Percentiles rank a stretch among this genome's conserved stretches.
Evolutionary conservation across 2,797 vertebrate species (phyloP).

Genomic region (Schizopygopsis pylzovi): DNA sequence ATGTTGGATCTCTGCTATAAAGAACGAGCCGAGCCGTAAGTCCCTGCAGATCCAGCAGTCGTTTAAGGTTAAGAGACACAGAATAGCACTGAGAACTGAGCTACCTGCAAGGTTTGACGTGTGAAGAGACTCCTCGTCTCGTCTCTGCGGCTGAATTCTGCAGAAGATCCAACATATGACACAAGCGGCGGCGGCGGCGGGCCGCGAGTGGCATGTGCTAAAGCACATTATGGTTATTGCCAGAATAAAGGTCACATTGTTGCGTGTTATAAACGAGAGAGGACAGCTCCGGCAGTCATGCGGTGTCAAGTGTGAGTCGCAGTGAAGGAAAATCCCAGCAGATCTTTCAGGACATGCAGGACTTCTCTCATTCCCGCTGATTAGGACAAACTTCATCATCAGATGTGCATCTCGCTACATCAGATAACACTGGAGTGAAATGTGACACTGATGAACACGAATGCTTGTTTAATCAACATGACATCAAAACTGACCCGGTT

Average conservation of each 20-base stretch:
- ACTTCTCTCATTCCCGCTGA: constrained; percentile 65
- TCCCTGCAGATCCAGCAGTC: constrained; percentile 23
- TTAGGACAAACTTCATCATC: constrained; percentile 74
- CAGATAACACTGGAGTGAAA: constrained; percentile 63
- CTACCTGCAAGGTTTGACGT: constrained; percentile 35
- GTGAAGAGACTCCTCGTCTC: constrained; percentile 30
- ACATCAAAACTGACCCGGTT: neutral
- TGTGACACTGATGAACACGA: constrained; percentile 37
- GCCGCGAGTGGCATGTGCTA: constrained; percentile 82
- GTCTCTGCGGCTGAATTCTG: constrained; percentile 37
- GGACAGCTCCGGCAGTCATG: constrained; percentile 80
- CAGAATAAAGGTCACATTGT: constrained; percentile 83
- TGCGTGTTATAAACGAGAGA: constrained; percentile 78
- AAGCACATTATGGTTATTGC: constrained; percentile 81
- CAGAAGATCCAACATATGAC: constrained; percentile 79
- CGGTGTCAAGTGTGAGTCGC: constrained; percentile 79
- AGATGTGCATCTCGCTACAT: constrained; percentile 67
- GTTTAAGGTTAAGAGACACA: constrained; percentile 45
- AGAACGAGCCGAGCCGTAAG: neutral
- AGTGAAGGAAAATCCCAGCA: constrained; percentile 77
- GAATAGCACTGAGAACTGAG: constrained; percentile 40
- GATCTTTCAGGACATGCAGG: constrained; percentile 71
- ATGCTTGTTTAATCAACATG: constrained; percentile 10
- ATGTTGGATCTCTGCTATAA: too few relatives aligned
- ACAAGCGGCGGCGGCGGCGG: constrained; percentile 72